phyloP scores from a whole-genome alignment of 2,113 vertebrate genomes.

The Tiliqua scincoides region DNA sequence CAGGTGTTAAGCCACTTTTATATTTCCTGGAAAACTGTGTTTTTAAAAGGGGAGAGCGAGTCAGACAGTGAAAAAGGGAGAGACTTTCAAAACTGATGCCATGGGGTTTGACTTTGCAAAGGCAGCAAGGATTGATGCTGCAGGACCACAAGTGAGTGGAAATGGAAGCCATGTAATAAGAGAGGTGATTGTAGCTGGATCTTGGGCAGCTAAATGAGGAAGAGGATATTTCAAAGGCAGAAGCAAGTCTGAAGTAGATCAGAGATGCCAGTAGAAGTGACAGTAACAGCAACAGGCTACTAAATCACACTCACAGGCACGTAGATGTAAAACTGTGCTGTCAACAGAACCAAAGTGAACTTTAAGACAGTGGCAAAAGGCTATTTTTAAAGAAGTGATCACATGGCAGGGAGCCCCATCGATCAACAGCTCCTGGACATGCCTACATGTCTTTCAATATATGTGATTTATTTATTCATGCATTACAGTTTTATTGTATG shows the following conservation, averaged over 20 bases:
- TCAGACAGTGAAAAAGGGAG: not conserved
- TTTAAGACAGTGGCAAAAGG: not conserved
- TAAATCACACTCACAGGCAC: not conserved
- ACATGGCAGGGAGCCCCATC: not conserved
- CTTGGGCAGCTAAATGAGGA: fast-evolving
- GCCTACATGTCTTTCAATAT: not conserved
- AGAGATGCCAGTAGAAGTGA: not conserved
- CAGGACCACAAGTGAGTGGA: not conserved
- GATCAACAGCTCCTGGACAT: not conserved
- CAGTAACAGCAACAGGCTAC: not conserved
- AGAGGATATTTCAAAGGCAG: slow-evolving; percentile 12
- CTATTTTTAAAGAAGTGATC: not conserved
- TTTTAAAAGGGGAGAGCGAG: not conserved
- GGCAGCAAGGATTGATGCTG: fast-evolving
- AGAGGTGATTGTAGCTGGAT: not conserved
- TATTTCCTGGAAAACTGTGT: slow-evolving; percentile 13
- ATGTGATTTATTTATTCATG: not conserved
- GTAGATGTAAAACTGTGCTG: not conserved
- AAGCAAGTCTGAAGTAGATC: not conserved
- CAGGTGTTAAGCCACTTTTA: slow-evolving; percentile 26
- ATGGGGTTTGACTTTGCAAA: not conserved
- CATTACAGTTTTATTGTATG: not conserved
- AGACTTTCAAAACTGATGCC: not conserved
- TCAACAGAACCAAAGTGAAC: not conserved
- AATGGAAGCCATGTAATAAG: not conserved